Evolutionary conservation across 2,888 invertebrate genomes (phyloP).

Genomic region (Meandrusa payeni): DNA sequence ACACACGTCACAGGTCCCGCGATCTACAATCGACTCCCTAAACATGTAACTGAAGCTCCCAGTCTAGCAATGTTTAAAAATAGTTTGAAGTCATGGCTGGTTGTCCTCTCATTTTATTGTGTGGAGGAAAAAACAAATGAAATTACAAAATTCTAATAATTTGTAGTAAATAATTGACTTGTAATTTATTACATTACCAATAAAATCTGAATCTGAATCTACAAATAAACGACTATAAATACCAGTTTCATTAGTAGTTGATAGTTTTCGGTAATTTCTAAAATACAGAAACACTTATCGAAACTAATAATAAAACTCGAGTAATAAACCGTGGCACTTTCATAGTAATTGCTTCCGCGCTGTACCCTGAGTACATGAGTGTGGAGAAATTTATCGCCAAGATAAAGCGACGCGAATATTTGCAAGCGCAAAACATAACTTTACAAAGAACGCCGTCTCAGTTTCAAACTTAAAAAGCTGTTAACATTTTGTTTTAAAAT

Average conservation of each 20-base stretch:
- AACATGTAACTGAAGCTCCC: too few species aligned
- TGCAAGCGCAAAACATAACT: slow-evolving; percentile 29
- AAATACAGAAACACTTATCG: background rate
- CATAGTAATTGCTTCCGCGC: slow-evolving; percentile 14
- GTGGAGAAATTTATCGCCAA: slow-evolving; percentile 28
- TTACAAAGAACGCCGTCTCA: slow-evolving; percentile 34
- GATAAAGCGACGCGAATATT: slow-evolving; percentile 31
- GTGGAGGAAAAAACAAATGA: too few species aligned
- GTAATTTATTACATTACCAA: too few species aligned
- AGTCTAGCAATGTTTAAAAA: too few species aligned
- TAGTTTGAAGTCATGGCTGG: too few species aligned
- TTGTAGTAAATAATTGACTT: too few species aligned
- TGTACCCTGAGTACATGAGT: slow-evolving; percentile 12
- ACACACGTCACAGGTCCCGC: too few species aligned
- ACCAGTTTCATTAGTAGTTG: too few species aligned
- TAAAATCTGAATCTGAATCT: too few species aligned
- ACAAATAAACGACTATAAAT: background rate
- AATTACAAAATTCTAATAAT: too few species aligned
- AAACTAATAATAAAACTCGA: slow-evolving; percentile 2
- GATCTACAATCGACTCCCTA: too few species aligned
- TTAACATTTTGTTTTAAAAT: slow-evolving; percentile 47
- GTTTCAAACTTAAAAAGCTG: slow-evolving; percentile 44
- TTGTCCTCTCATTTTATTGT: too few species aligned
- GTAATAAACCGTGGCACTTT: slow-evolving; percentile 3
- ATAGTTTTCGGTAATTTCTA: background rate